Evolutionary conservation across 2,888 invertebrate species (phyloP).

Genomic region (Unio pictorum): DNA sequence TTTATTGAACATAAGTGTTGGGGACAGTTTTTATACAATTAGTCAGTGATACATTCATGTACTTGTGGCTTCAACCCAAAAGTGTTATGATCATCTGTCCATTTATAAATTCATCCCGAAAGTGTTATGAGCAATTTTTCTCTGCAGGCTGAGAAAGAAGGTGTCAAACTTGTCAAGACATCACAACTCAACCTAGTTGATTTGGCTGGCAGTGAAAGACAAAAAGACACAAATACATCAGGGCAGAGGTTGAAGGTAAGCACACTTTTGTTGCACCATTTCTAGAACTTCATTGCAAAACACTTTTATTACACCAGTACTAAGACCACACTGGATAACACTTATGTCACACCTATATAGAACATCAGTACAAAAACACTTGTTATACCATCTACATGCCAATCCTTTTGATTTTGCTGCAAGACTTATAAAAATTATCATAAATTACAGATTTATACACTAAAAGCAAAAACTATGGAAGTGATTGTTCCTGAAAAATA

Average conservation of each 20-base stretch:
- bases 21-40: too few relatives aligned
- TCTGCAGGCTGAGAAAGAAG: slow-evolving; percentile 61
- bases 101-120: too few relatives aligned
- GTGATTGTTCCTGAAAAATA: too few relatives aligned
- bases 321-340: neutral
- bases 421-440: too few relatives aligned
- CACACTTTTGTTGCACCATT: neutral
- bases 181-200: slow-evolving; percentile 72
- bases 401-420: neutral
- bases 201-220: slow-evolving; percentile 72
- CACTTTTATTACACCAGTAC: neutral
- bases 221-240: slow-evolving; percentile 68
- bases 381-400: neutral
- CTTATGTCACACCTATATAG: neutral
- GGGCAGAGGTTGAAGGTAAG: slow-evolving; percentile 69
- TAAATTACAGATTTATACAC: too few relatives aligned
- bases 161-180: slow-evolving; percentile 59
- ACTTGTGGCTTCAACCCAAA: too few relatives aligned
- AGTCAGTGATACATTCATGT: too few relatives aligned
- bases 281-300: neutral
- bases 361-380: neutral
- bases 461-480: too few relatives aligned
- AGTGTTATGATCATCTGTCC: too few relatives aligned
- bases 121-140: neutral
- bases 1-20: too few relatives aligned